Conservation (phyloP, 92 coral and sea anemone species). For the Palythoa caribaeorum region DNA sequence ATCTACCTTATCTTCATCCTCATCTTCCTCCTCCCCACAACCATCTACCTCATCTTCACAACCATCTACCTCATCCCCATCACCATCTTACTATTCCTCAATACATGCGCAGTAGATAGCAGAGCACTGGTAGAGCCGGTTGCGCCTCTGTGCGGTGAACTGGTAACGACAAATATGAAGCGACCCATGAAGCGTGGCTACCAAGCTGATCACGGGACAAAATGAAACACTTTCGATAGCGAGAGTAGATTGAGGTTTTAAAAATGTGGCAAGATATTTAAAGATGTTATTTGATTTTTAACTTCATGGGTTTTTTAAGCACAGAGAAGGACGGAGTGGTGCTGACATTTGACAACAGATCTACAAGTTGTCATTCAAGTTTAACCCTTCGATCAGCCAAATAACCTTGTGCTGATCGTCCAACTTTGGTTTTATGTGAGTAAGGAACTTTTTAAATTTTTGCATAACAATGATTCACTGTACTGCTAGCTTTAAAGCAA, state of each 20-base stretch:
- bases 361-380: background rate
- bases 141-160: background rate
- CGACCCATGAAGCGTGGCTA: slow-evolving; percentile 3
- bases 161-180: background rate
- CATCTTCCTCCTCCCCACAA: too few species aligned
- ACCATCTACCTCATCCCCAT: too few species aligned
- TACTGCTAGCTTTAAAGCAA: too few species aligned
- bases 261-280: background rate
- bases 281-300: background rate
- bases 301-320: background rate
- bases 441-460: background rate
- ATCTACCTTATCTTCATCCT: too few species aligned
- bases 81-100: too few species aligned
- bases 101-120: too few species aligned
- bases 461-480: background rate
- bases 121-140: too few species aligned
- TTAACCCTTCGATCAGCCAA: background rate
- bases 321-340: background rate
- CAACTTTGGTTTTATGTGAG: background rate
- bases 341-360: background rate
- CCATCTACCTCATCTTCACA: too few species aligned
- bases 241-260: too few species aligned
- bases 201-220: slow-evolving; percentile 33
- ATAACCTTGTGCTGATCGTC: background rate
- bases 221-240: background rate